Evolutionary conservation across 1,140 invertebrate genomes (phyloP).

Genomic region (Brachionus koreanus): DNA sequence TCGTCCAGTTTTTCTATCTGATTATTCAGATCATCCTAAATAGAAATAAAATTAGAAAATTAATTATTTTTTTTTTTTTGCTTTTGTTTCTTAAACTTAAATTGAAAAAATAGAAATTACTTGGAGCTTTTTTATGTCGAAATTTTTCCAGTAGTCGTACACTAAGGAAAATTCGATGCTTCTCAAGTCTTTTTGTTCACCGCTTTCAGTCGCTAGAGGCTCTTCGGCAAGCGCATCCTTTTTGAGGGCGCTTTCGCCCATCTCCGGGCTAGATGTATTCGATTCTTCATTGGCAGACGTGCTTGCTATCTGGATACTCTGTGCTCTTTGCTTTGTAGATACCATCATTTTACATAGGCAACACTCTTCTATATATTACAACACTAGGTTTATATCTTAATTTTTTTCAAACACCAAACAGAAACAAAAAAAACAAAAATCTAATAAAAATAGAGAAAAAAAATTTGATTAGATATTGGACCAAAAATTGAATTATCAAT

Average conservation of each 20-base stretch:
- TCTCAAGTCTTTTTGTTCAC: not conserved
- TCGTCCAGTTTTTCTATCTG: not conserved
- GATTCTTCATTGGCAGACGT: not conserved
- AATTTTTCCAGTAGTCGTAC: conserved; percentile 31
- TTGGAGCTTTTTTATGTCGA: conserved; percentile 29
- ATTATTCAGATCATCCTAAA: not conserved
- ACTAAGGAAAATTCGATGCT: not conserved
- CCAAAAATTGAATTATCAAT: conserved; percentile 22
- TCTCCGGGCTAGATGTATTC: conserved; percentile 16
- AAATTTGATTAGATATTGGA: conserved; percentile 17
- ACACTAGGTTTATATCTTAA: not conserved
- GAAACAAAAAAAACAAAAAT: conserved; percentile 21
- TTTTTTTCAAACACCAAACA: conserved; percentile 17
- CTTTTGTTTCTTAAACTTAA: too few species aligned
- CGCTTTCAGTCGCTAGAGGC: not conserved
- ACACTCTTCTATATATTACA: conserved; percentile 2
- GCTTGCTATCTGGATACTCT: conserved; percentile 3
- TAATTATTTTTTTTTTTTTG: too few species aligned
- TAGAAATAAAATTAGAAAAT: not conserved
- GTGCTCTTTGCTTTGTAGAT: conserved; percentile 11
- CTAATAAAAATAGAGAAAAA: not conserved
- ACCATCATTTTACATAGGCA: conserved; percentile 27
- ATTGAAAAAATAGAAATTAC: too few species aligned
- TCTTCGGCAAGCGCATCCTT: not conserved
- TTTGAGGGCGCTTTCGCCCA: not conserved